phyloP scores from a whole-genome alignment of 2,888 invertebrate species.

The Bimastos eiseni region DNA sequence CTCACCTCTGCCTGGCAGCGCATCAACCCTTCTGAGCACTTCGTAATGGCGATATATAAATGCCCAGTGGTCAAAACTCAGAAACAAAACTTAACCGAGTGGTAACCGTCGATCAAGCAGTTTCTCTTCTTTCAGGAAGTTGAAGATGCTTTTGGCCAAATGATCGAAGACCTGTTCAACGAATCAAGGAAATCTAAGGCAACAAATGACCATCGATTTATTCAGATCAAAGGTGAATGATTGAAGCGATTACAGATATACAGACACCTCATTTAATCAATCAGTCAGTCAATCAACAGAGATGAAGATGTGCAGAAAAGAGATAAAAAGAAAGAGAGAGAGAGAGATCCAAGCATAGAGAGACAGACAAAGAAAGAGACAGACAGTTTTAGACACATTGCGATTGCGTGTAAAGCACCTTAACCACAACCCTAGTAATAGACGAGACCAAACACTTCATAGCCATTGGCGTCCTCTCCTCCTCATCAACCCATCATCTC shows the following conservation, averaged over 20 bases:
- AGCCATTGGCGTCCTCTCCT: too few relatives aligned
- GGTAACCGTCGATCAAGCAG: slow-evolving; percentile 69
- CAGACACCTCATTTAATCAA: neutral
- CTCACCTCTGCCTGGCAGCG: too few relatives aligned
- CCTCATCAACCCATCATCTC: too few relatives aligned
- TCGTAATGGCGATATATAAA: neutral
- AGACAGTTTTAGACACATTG: neutral
- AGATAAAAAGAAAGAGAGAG: neutral
- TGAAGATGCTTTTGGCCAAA: slow-evolving; percentile 75
- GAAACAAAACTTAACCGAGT: slow-evolving; percentile 67
- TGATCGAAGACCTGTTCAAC: slow-evolving; percentile 70
- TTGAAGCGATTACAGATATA: neutral
- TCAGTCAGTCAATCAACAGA: neutral
- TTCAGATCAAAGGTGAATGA: neutral
- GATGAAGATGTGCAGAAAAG: neutral
- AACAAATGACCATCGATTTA: neutral
- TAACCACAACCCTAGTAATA: neutral
- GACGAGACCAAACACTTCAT: neutral
- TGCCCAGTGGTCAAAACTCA: neutral
- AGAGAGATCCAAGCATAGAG: neutral
- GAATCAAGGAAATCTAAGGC: neutral
- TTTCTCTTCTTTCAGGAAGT: slow-evolving; percentile 71
- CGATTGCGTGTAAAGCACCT: neutral
- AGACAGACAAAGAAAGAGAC: neutral
- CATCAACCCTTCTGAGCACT: neutral